These are phyloP conservation scores for Platichthys stellatus DNA, from an alignment of 2,113 vertebrate species.

Conservation along the genomic window DNA sequence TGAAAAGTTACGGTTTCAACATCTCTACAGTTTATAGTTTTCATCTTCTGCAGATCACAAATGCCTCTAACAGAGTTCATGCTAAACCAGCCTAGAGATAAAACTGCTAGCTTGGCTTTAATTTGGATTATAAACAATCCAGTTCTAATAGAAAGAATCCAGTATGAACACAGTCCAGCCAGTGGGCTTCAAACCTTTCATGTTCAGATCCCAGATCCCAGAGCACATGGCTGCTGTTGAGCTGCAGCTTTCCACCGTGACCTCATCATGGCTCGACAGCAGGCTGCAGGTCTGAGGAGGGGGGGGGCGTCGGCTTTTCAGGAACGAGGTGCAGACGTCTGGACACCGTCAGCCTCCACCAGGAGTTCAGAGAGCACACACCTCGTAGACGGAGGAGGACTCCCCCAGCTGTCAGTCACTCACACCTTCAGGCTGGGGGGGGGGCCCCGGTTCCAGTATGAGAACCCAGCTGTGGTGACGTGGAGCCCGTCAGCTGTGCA, in stretches of 20 bases:
- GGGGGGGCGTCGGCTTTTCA: slow-evolving; percentile 26
- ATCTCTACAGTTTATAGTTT: no score
- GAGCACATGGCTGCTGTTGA: no score
- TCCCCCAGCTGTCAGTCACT: slow-evolving; percentile 20
- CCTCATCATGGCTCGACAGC: slow-evolving; percentile 3
- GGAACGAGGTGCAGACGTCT: slow-evolving; percentile 38
- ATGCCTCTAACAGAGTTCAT: no score
- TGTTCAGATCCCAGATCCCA: neutral
- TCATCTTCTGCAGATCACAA: no score
- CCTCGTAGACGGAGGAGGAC: neutral
- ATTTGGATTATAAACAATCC: no score
- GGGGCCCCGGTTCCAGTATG: neutral
- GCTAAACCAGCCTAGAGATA: no score
- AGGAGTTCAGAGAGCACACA: slow-evolving; percentile 32
- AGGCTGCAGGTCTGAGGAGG: slow-evolving; percentile 16
- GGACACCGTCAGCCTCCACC: slow-evolving; percentile 39
- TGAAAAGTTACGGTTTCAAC: no score
- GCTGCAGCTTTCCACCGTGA: neutral
- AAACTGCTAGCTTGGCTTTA: no score
- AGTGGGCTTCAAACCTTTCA: no score
- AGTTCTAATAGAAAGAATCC: no score
- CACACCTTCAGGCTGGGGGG: no score
- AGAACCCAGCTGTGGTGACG: neutral
- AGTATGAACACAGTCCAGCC: no score
- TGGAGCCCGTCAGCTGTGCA: neutral